phyloP scores from a whole-genome alignment of 1,140 invertebrate genomes.

The Panagrolaimus sp. region DNA sequence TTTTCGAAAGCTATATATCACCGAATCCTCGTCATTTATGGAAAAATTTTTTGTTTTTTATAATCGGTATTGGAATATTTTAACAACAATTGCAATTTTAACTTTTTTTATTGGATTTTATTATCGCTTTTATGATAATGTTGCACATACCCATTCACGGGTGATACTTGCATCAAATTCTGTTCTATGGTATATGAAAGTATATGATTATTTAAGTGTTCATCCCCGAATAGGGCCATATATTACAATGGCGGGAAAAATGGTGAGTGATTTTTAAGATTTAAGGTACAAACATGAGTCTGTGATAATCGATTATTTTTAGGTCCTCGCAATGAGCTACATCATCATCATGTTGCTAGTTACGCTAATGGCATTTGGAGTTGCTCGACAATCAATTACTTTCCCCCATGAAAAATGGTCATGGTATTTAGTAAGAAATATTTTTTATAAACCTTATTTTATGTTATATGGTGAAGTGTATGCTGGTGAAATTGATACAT shows the following conservation, averaged over 20 bases:
- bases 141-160: conserved; percentile 47
- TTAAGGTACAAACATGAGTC: too few species aligned
- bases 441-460: conserved; percentile 91
- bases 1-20: conserved; percentile 71
- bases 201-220: conserved; percentile 89
- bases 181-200: conserved; percentile 70
- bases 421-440: conserved; percentile 61
- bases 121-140: conserved; percentile 41
- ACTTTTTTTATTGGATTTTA: conserved; percentile 48
- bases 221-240: conserved; percentile 68
- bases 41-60: conserved; percentile 54
- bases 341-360: conserved; percentile 89
- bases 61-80: conserved; percentile 54
- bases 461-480: conserved; percentile 98
- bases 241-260: conserved; percentile 96
- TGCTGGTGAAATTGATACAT: conserved; percentile 64
- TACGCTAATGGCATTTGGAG: conserved; percentile 90
- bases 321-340: conserved; percentile 66
- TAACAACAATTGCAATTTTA: conserved; percentile 48
- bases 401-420: conserved; percentile 70
- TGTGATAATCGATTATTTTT: neutral
- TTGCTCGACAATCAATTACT: conserved; percentile 83
- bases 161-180: conserved; percentile 72
- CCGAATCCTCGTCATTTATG: conserved; percentile 34
- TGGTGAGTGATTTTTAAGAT: conserved; percentile 66